Percentiles rank a stretch among this genome's conserved stretches.
These are phyloP conservation scores for Varanus salvator DNA, from an alignment of 2,113 vertebrate genomes.

Conservation along the genomic window DNA sequence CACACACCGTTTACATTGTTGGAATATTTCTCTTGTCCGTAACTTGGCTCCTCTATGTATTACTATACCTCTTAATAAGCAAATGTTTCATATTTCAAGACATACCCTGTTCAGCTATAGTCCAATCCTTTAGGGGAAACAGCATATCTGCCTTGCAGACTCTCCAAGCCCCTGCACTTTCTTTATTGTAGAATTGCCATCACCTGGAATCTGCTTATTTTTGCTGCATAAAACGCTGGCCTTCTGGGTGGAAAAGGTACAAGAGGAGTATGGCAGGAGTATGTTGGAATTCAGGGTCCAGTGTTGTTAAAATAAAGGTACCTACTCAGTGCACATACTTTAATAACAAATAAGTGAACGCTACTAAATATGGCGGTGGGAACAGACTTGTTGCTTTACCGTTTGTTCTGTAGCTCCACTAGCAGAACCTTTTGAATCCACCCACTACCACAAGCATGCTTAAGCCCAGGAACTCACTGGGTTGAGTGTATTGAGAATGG, in stretches of 20 bases:
- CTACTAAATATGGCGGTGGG: not conserved
- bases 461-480: not conserved
- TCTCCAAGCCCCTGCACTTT: not conserved
- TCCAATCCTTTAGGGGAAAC: too few relatives aligned
- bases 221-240: not conserved
- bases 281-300: not conserved
- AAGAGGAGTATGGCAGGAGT: not conserved
- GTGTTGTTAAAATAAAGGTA: too few relatives aligned
- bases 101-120: not conserved
- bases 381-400: not conserved
- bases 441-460: not conserved
- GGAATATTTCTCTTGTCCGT: not conserved
- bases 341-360: too few relatives aligned
- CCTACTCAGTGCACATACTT: too few relatives aligned
- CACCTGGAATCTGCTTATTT: not conserved
- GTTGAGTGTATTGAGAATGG: too few relatives aligned
- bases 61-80: not conserved
- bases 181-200: not conserved
- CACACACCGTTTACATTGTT: not conserved
- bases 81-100: not conserved
- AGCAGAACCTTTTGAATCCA: not conserved
- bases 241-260: not conserved
- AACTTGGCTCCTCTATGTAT: not conserved
- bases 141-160: not conserved
- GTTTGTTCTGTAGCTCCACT: too few relatives aligned